Evolutionary conservation across 2,888 invertebrate species (phyloP).

Genomic region (Bimastos eiseni): DNA sequence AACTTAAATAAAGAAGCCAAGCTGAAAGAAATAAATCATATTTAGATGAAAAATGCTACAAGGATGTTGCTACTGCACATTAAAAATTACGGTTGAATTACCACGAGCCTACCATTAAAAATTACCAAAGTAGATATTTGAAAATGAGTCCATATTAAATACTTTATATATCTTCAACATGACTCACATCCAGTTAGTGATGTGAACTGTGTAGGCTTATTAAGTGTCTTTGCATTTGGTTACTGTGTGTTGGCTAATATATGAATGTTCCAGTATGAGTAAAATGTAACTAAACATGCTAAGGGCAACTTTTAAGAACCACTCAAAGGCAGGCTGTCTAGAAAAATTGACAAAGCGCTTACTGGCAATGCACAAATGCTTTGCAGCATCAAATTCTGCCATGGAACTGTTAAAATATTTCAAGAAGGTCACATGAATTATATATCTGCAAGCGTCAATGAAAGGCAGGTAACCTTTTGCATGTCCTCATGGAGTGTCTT

Average conservation of each 20-base stretch:
- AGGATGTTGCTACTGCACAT: background rate
- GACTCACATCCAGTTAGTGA: background rate
- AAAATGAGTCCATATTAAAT: background rate
- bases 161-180: background rate
- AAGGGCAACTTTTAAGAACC: background rate
- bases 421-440: background rate
- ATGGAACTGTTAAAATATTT: background rate
- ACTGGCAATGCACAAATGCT: background rate
- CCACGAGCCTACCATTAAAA: background rate
- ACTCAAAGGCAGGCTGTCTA: background rate
- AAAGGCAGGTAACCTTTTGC: slow-evolving; percentile 34
- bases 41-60: background rate
- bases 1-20: background rate
- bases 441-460: background rate
- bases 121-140: background rate
- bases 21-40: background rate
- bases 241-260: no score
- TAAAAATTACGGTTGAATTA: background rate
- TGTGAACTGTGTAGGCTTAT: background rate
- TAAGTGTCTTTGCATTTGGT: background rate
- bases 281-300: background rate
- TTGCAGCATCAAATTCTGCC: background rate
- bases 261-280: no score
- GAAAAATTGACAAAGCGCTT: background rate
- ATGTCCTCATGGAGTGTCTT: slow-evolving; percentile 71